Evolutionary conservation across 1,140 invertebrate genomes (phyloP), one percentile per base, ranked within the genome.

Genomic region (Galleria mellonella): DNA sequence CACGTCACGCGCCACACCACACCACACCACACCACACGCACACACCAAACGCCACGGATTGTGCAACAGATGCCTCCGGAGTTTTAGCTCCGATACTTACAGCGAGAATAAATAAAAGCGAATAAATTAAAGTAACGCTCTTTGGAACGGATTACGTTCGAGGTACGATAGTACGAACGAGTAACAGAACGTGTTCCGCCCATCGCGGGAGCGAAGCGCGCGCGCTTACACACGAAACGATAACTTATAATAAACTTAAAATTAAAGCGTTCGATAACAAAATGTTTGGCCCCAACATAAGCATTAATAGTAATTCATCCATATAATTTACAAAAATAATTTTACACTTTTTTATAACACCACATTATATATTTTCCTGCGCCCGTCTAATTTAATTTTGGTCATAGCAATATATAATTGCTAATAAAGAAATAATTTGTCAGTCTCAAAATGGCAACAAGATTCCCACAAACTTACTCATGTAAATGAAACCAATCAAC

Each of bases 111-210:
- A 70, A 55, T 66, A 68, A 69, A 66, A 52, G 67, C 69, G 57
- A 78, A 78, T 77, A 83, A 83, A 78, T 75, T 72, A 67, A 56
- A 65, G 54, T 46, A 51, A 68, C 68, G 69, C 72, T 74, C 75
- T 83, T 79, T 79, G 73, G 78, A 77, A 73, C 74, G 63, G 72
- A 64, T 74, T 66, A 67, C 66, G 60, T 69, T 66, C 72, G 62
- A 75, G 66, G 66, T 71, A 56, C 57, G 47, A 44, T 39, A 44
- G 46, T 51, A 51, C 44, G 36, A 41, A 46, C 30, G 40, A 31
- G 10, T 14, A 41, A 37, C 29, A 50, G 51, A 58, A 58, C 47
- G 47, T 41, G 42, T 41, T 50, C 57, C 53, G 50, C 40, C 32
- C 51, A 13, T 39, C 17, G 31, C 47, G 31, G 14, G 2, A 37